Evolutionary conservation across 2,888 invertebrate species (phyloP).

Genomic region (Drepanosiphum platanoidis): DNA sequence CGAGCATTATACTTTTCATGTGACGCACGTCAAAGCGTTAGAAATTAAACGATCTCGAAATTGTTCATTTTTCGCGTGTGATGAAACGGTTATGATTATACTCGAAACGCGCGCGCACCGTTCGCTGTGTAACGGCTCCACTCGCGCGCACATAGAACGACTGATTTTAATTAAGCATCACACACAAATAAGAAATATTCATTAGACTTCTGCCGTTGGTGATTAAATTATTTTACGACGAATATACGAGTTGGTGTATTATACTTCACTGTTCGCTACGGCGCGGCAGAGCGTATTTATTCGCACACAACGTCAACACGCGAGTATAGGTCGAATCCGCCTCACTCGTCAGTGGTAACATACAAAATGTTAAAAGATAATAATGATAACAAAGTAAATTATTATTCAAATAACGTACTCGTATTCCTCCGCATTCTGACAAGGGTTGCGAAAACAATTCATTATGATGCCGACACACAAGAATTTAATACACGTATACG

Average conservation of each 20-base stretch:
- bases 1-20: too few relatives aligned
- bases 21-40: too few relatives aligned
- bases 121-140: neutral
- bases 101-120: too few relatives aligned
- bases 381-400: constrained; percentile 36
- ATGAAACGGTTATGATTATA: too few relatives aligned
- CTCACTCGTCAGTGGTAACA: neutral
- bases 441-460: constrained; percentile 43
- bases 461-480: neutral
- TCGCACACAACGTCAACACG: neutral
- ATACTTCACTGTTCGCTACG: too few relatives aligned
- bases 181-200: neutral
- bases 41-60: too few relatives aligned
- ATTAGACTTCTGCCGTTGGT: neutral
- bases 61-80: too few relatives aligned
- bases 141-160: neutral
- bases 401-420: constrained; percentile 16
- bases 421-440: neutral
- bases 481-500: neutral
- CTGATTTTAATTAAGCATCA: constrained; percentile 23
- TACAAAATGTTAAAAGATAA: constrained; percentile 24
- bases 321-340: neutral
- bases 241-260: neutral
- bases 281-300: neutral
- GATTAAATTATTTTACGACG: neutral